These are phyloP conservation scores for Lineus longissimus DNA, from an alignment of 1,140 invertebrate species.

Conservation along the genomic window DNA sequence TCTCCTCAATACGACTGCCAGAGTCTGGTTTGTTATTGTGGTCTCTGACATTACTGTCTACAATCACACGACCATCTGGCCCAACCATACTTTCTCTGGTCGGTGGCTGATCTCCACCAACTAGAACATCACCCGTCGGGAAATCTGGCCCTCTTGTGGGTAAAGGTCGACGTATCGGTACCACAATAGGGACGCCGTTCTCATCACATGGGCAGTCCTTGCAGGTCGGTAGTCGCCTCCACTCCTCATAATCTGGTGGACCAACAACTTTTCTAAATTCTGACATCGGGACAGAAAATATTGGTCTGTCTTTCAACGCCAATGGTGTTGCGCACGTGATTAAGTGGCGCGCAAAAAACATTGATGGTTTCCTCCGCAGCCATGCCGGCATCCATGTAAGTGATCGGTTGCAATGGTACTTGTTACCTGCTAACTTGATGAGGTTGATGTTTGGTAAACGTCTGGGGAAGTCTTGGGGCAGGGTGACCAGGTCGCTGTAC, in stretches of 20 bases:
- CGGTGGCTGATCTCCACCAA: too few relatives aligned
- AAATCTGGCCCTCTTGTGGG: too few relatives aligned
- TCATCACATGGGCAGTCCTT: too few relatives aligned
- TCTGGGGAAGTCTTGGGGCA: conserved; percentile 66
- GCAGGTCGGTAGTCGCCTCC: too few relatives aligned
- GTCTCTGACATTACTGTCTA: too few relatives aligned
- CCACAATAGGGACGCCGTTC: too few relatives aligned
- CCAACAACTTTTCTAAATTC: background rate
- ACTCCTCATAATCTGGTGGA: background rate
- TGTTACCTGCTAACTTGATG: conserved; percentile 53
- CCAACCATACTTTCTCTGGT: too few relatives aligned
- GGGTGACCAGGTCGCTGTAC: conserved; percentile 60
- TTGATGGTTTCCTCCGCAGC: conserved; percentile 39
- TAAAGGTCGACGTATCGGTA: too few relatives aligned
- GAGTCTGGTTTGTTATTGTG: too few relatives aligned
- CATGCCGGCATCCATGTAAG: conserved; percentile 52
- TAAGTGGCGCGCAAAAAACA: conserved; percentile 29
- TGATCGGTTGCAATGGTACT: conserved; percentile 50
- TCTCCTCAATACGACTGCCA: too few relatives aligned
- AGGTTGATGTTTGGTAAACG: conserved; percentile 64
- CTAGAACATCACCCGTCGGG: too few relatives aligned
- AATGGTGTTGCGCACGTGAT: conserved; percentile 31
- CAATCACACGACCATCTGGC: too few relatives aligned
- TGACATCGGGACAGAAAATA: background rate
- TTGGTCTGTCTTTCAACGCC: background rate